phyloP scores from a whole-genome alignment of 2,113 vertebrate species.

The Alosa alosa region DNA sequence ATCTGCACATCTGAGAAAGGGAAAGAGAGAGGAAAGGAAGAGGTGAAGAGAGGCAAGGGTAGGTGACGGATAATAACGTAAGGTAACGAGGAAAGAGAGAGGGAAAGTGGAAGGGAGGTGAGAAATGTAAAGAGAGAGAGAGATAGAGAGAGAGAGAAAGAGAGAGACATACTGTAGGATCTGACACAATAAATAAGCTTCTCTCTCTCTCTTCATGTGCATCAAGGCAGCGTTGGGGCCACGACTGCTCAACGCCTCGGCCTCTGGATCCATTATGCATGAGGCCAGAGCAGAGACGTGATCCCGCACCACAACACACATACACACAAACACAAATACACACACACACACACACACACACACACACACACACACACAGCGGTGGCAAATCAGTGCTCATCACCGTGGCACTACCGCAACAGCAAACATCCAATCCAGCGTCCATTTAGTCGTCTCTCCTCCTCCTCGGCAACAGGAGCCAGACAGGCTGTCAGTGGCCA shows the following conservation, averaged over 20 bases:
- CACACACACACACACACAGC: neutral
- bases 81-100: neutral
- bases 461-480: constrained; percentile 68
- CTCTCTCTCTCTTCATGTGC: constrained; percentile 67
- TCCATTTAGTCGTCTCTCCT: constrained; percentile 74
- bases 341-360: constrained; percentile 1
- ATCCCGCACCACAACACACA: constrained; percentile 43
- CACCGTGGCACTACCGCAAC: constrained; percentile 32
- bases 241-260: neutral
- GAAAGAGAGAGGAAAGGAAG: neutral
- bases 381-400: neutral
- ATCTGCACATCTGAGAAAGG: constrained; percentile 23
- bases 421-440: constrained; percentile 75
- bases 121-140: neutral
- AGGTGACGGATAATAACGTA: neutral
- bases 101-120: neutral
- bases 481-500: constrained; percentile 53
- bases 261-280: constrained; percentile 71
- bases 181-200: constrained; percentile 50
- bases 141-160: constrained; percentile 1
- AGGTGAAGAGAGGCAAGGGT: constrained; percentile 7
- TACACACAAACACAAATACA: neutral
- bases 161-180: constrained; percentile 25
- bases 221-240: constrained; percentile 56
- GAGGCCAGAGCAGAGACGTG: constrained; percentile 64